A percentile compares a stretch with the other conserved stretches of the same genome.
Evolutionary conservation across 2,113 vertebrate species (phyloP).

Genomic region (Mormoops blainvillei): DNA sequence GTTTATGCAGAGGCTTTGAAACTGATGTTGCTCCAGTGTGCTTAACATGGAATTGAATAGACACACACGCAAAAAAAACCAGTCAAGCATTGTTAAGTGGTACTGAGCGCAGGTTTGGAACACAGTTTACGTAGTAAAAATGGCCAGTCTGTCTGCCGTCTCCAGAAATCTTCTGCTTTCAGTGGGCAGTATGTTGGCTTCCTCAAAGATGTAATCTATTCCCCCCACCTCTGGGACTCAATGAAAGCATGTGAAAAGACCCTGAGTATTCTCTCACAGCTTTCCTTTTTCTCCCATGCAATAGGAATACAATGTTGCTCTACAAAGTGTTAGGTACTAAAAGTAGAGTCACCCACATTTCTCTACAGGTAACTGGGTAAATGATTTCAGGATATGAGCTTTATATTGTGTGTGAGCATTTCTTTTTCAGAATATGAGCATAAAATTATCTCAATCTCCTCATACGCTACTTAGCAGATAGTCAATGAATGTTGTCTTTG

Average conservation of each 20-base stretch:
- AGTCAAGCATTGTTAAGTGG: background rate
- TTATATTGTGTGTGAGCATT: background rate
- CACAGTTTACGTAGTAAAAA: background rate
- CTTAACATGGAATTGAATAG: conserved; percentile 15
- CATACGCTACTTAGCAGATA: background rate
- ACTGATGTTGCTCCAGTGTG: background rate
- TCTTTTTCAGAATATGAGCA: background rate
- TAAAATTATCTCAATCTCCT: background rate
- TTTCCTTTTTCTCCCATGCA: background rate
- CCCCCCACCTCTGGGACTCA: background rate
- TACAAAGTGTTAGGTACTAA: background rate
- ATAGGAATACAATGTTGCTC: background rate
- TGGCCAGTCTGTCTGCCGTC: background rate
- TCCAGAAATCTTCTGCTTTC: background rate
- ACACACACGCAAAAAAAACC: background rate
- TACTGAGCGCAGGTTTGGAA: background rate
- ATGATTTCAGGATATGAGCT: background rate
- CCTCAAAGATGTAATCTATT: background rate
- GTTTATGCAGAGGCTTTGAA: conserved; percentile 51
- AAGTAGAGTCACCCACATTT: background rate
- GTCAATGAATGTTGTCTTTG: conserved; percentile 20
- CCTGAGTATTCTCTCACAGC: background rate
- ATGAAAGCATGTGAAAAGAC: background rate
- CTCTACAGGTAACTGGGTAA: background rate
- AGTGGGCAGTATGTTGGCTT: background rate